These are phyloP conservation scores for Cyanoramphus novaezelandiae DNA, from an alignment of 2,113 vertebrate species.

Conservation along the genomic window DNA sequence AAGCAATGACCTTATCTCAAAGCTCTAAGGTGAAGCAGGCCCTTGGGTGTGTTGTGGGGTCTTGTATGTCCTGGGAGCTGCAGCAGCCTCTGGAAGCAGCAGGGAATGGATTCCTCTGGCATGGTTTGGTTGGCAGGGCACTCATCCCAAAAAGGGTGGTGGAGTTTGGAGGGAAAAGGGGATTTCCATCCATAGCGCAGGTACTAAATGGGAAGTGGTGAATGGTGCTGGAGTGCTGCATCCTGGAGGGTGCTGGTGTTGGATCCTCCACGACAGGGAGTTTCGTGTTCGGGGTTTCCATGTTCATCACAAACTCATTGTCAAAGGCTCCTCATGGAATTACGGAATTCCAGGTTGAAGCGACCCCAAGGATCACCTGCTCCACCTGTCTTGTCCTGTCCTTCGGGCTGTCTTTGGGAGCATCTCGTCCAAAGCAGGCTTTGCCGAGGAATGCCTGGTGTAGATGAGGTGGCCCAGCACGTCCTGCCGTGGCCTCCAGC, in stretches of 20 bases:
- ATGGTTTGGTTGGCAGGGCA: not conserved
- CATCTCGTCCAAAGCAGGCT: not conserved
- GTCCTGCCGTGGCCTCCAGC: too few species aligned
- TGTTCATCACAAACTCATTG: not conserved
- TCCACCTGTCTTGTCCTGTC: not conserved
- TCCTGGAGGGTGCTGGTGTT: accelerated
- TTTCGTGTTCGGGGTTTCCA: not conserved
- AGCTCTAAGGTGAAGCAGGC: not conserved
- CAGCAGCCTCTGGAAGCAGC: not conserved
- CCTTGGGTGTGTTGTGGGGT: not conserved
- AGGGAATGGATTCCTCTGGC: not conserved
- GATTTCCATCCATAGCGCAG: not conserved
- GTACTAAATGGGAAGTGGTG: not conserved
- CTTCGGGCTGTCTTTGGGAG: not conserved
- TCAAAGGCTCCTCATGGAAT: not conserved
- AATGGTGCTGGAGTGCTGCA: accelerated
- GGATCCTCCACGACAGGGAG: not conserved
- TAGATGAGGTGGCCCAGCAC: not conserved
- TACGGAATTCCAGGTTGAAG: not conserved
- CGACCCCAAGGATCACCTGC: not conserved
- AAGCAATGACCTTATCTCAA: not conserved
- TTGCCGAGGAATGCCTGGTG: not conserved
- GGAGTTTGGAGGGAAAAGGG: not conserved
- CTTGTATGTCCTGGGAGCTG: not conserved
- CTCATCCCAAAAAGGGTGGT: not conserved